Evolutionary conservation across 2,113 vertebrate species (phyloP).

Genomic region (Stigmatopora nigra): DNA sequence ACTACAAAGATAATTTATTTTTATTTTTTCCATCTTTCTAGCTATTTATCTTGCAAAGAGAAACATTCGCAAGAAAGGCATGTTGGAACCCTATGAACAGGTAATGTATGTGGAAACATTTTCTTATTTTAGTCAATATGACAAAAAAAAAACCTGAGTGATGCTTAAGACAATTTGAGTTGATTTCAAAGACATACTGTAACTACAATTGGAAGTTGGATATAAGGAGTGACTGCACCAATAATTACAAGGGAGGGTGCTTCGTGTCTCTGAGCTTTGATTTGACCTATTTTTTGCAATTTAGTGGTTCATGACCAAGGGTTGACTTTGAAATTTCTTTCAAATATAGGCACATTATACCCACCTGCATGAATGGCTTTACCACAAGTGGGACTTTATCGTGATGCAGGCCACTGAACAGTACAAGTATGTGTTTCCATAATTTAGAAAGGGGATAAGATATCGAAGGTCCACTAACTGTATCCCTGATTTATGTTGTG

Average conservation of each 20-base stretch:
- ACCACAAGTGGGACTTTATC: conserved; percentile 97
- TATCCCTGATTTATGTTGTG: neutral
- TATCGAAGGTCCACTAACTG: neutral
- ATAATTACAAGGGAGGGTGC: neutral
- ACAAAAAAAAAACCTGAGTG: neutral
- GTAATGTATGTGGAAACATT: conserved; percentile 52
- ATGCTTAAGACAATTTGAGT: neutral
- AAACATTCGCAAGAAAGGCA: conserved; percentile 91
- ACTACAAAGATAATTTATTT: neutral
- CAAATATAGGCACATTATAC: conserved; percentile 81
- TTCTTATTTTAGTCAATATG: neutral
- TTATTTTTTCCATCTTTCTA: conserved; percentile 32
- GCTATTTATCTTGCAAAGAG: conserved; percentile 94
- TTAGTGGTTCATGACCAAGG: neutral
- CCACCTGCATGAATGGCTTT: conserved; percentile 85
- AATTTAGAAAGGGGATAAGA: neutral
- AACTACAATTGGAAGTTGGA: neutral
- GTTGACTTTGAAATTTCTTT: conserved; percentile 9
- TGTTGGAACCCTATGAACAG: conserved; percentile 90
- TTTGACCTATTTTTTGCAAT: neutral
- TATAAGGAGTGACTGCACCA: neutral
- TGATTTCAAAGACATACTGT: neutral
- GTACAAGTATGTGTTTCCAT: conserved; percentile 74
- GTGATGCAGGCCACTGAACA: conserved; percentile 94
- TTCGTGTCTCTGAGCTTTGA: neutral